These are phyloP conservation scores for Gymnoscopelus microlampas DNA, from an alignment of 2,797 vertebrate species.

Conservation along the genomic window DNA sequence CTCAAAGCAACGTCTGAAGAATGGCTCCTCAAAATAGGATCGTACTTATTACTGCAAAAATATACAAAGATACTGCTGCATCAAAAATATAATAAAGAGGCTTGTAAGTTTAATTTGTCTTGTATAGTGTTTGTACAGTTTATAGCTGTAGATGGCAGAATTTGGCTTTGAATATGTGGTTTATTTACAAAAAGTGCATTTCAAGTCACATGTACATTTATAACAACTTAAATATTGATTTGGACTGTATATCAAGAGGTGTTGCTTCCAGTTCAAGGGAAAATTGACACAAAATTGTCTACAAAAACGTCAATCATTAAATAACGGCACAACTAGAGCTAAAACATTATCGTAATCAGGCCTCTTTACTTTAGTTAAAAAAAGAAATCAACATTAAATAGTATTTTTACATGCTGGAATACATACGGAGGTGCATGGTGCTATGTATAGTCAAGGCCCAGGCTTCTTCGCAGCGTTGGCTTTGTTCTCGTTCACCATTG, in stretches of 20 bases:
- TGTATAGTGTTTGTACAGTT: neutral
- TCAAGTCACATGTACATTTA: slow-evolving; percentile 40
- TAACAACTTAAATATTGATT: slow-evolving; percentile 46
- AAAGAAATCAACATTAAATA: slow-evolving; percentile 14
- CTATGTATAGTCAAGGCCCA: slow-evolving; percentile 1
- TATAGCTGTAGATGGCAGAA: slow-evolving; percentile 13
- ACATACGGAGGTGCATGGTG: neutral
- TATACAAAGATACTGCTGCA: slow-evolving; percentile 33
- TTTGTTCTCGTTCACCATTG: neutral
- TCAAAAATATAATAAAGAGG: slow-evolving; percentile 17
- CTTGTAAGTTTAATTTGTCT: neutral
- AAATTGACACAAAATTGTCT: slow-evolving; percentile 30
- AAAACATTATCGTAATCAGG: neutral
- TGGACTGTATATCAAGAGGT: slow-evolving; percentile 12
- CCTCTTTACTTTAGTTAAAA: slow-evolving; percentile 12
- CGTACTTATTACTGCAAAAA: slow-evolving; percentile 5
- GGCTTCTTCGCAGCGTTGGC: neutral
- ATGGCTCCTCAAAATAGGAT: slow-evolving; percentile 9
- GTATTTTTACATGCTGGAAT: neutral
- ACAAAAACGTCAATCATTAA: slow-evolving; percentile 34
- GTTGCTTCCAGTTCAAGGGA: slow-evolving; percentile 5
- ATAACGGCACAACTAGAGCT: slow-evolving; percentile 25
- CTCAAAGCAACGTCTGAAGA: neutral
- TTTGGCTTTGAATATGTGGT: slow-evolving; percentile 45
- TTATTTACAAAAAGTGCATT: slow-evolving; percentile 62